Conservation (phyloP, 2,797 vertebrate genomes). For the Gymnothorax javanicus region DNA sequence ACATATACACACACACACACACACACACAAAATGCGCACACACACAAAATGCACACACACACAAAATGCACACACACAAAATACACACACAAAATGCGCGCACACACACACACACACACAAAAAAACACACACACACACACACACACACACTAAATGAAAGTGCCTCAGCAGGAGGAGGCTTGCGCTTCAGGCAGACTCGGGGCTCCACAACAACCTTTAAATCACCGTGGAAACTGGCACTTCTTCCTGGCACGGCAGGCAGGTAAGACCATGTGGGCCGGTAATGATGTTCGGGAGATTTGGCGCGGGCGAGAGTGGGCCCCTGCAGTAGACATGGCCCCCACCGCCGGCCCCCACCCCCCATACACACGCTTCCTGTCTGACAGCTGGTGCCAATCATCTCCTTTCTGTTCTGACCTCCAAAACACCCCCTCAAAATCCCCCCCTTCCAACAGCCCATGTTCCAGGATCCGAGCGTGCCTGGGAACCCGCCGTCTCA, state of each 20-base stretch:
- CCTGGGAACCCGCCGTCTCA: not conserved
- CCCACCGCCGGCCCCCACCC: too few species aligned
- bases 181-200: slow-evolving; percentile 32
- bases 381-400: not conserved
- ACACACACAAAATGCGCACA: too few species aligned
- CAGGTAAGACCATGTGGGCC: too few species aligned
- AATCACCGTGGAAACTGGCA: slow-evolving; percentile 53
- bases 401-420: not conserved
- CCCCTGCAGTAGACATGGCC: not conserved
- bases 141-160: not conserved
- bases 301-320: not conserved
- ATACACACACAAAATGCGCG: too few species aligned
- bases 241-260: slow-evolving; percentile 28
- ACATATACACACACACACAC: too few species aligned
- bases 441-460: not conserved
- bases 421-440: not conserved
- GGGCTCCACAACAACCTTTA: slow-evolving; percentile 41
- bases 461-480: not conserved
- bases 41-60: not conserved
- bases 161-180: slow-evolving; percentile 30
- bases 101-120: not conserved
- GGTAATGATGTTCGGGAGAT: not conserved
- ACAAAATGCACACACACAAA: not conserved
- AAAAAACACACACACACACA: not conserved
- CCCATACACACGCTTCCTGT: not conserved